These are phyloP conservation scores for Nebria brevicollis DNA, from an alignment of 2,888 invertebrate genomes.

Conservation along the genomic window DNA sequence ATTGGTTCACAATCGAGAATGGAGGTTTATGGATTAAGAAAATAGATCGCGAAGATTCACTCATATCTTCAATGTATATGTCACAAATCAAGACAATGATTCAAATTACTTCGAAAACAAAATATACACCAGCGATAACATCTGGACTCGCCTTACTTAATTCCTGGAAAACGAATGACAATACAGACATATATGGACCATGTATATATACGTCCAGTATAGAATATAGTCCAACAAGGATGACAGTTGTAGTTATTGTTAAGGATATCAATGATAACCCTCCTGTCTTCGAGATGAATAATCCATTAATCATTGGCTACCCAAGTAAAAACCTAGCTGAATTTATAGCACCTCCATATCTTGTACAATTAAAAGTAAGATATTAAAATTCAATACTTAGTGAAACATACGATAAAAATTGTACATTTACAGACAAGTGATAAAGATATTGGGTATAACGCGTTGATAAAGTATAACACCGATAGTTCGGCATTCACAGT, in stretches of 20 bases:
- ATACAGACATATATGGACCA: conserved; percentile 55
- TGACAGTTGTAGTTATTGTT: conserved; percentile 65
- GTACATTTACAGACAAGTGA: conserved; percentile 63
- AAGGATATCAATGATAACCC: conserved; percentile 68
- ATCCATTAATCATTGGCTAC: conserved; percentile 64
- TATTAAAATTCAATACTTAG: conserved; percentile 46
- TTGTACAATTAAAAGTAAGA: conserved; percentile 64
- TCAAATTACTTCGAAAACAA: conserved; percentile 2
- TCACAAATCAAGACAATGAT: conserved; percentile 63
- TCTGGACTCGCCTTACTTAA: neutral
- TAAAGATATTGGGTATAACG: conserved; percentile 67
- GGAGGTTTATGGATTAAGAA: conserved; percentile 6
- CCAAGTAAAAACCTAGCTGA: conserved; percentile 62
- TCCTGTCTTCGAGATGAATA: conserved; percentile 63
- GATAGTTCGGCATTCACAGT: conserved; percentile 64
- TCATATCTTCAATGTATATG: conserved; percentile 64
- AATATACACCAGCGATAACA: neutral
- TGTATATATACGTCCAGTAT: conserved; percentile 65
- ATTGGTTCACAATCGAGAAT: conserved; percentile 23
- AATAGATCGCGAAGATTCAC: conserved; percentile 64
- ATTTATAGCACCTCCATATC: conserved; percentile 62
- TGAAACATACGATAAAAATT: neutral
- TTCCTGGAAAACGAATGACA: conserved; percentile 57
- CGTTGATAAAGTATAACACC: conserved; percentile 62
- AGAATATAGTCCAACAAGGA: conserved; percentile 60